Evolutionary conservation across 23 tunicate genomes (phyloP).

Genomic region (Oikopleura vanhoeffeni): DNA sequence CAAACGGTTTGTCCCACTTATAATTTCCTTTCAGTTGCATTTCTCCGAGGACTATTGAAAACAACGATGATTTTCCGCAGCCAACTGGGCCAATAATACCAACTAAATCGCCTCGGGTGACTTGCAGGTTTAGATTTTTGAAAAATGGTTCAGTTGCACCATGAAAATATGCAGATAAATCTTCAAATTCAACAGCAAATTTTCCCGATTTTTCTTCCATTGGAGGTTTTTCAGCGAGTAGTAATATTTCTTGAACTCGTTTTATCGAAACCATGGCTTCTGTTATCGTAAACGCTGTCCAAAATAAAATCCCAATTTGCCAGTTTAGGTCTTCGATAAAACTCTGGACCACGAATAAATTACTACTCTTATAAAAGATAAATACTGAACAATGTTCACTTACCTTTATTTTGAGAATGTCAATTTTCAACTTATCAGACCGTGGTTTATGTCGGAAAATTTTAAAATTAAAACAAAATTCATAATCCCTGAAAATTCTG

Average conservation of each 20-base stretch:
- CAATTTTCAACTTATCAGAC: too few species aligned
- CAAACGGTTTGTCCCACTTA: not conserved
- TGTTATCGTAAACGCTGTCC: not conserved
- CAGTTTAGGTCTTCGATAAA: not conserved
- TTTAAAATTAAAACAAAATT: too few species aligned
- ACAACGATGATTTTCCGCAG: not conserved
- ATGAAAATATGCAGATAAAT: not conserved
- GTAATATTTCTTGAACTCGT: not conserved
- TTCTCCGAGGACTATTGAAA: not conserved
- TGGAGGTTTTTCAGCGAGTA: not conserved
- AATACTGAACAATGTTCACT: too few species aligned
- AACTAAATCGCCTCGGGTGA: not conserved
- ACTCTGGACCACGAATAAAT: not conserved
- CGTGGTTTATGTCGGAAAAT: too few species aligned
- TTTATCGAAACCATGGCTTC: not conserved
- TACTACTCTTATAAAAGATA: not conserved
- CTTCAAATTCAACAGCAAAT: not conserved
- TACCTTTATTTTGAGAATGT: too few species aligned
- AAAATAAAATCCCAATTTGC: not conserved
- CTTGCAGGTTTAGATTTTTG: not conserved
- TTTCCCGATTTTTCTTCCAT: not conserved
- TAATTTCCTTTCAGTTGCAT: not conserved
- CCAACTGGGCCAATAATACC: not conserved
- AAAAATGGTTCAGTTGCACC: not conserved
- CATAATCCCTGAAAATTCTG: too few species aligned